Base-by-base conservation (phyloP, 2,113 vertebrate genomes). In the Polyodon spathula region DNA sequence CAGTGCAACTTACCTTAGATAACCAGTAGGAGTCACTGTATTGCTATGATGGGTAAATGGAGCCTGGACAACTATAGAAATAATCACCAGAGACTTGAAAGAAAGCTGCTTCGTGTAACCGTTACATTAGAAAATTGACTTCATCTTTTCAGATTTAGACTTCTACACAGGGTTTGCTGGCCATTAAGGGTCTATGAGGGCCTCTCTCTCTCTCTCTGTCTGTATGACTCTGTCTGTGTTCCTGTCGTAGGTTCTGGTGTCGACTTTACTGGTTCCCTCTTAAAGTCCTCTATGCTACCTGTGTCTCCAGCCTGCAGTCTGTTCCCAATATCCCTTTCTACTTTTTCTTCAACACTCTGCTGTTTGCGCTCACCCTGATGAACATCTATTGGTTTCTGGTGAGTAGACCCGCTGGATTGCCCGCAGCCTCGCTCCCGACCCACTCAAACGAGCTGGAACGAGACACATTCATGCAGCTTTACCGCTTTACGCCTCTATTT, bases 331-430 rank as follows among this genome's bases (percentile, higher is more conserved):
- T 98, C 71, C 95, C 96, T 7, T 98, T 97, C 83, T 99, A 97
- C 78, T 98, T 99, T 80, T 97, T 99, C 86, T 99, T 99, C 87
- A 99, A 99, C 1, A 43, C 77, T 0, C 84, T 99, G 56, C 91
- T 99, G 54, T 78, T 97, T 2, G 15, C 86, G 12, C 85, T 99
- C 74, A 86, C 90, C 2, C 78, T 90, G 67, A 97, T 99, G 95
- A 99, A 99, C 73, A 83, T 98, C 80, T 99, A 99, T 81, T 99
- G 96, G 96, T 99, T 98, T 69, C 76, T 95, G 93, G 96, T 98
- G 84, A 90, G 93, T 66, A 2, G 12, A 37, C 6, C 38, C 17
- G 1, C 17, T 6, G 7, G 37, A 37, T 8, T 37, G 37, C 12
- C 38, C 12, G 38, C 12, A 17, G 4, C 39, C 43, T 60, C 43